Percentiles rank a stretch among this genome's conserved stretches.
Evolutionary conservation across 2,888 invertebrate genomes (phyloP).

Genomic region (Sabellastarte sp.): DNA sequence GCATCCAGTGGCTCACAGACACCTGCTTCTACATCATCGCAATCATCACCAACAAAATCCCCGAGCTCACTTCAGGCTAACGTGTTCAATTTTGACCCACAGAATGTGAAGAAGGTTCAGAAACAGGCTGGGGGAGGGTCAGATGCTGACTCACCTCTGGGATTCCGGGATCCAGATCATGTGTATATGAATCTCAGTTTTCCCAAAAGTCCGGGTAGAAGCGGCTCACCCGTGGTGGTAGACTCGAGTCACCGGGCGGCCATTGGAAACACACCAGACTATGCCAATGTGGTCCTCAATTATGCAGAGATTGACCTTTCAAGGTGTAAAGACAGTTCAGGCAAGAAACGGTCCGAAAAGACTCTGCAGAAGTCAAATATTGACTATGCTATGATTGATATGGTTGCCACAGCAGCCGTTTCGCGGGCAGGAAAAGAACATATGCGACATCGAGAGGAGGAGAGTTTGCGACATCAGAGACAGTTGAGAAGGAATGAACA

Average conservation of each 20-base stretch:
- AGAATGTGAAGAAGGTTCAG: background rate
- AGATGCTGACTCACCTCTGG: background rate
- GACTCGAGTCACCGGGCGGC: slow-evolving; percentile 2
- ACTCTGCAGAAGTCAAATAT: background rate
- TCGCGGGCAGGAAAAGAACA: slow-evolving; percentile 53
- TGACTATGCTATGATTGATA: slow-evolving; percentile 56
- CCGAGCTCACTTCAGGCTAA: slow-evolving; percentile 33
- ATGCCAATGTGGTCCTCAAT: slow-evolving; percentile 43
- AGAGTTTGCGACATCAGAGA: background rate
- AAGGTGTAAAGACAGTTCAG: slow-evolving; percentile 13
- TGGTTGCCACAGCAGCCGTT: slow-evolving; percentile 54
- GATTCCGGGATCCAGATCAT: background rate
- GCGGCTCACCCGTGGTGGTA: background rate
- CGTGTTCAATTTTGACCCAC: slow-evolving; percentile 45
- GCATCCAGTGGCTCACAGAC: background rate
- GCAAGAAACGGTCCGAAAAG: background rate
- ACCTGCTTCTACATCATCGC: slow-evolving; percentile 6
- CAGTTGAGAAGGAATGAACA: background rate
- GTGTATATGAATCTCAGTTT: background rate
- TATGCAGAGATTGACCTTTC: slow-evolving; percentile 57
- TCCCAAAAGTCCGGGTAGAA: background rate
- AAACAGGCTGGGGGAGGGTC: background rate
- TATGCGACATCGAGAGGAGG: background rate
- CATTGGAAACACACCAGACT: slow-evolving; percentile 17
- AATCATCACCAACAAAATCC: slow-evolving; percentile 40